Evolutionary conservation across 2,113 vertebrate genomes (phyloP).

Genomic region (Hippocampus zosterae): DNA sequence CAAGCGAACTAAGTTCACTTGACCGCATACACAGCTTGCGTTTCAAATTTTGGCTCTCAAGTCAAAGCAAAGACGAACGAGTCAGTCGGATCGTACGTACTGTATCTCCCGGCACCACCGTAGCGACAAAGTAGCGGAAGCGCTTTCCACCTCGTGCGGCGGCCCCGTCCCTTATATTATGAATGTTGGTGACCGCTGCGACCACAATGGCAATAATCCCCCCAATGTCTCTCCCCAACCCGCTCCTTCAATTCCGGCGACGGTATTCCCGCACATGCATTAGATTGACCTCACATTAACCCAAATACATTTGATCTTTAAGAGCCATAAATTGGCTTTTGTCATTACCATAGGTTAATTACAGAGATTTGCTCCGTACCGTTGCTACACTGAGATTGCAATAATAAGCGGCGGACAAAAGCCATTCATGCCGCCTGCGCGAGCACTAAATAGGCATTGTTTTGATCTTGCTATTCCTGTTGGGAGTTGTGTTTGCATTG

Average conservation of each 20-base stretch:
- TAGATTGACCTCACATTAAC: conserved; percentile 72
- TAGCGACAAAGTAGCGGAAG: not conserved
- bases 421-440: conserved; percentile 54
- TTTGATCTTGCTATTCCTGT: conserved; percentile 64
- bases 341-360: conserved; percentile 75
- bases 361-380: conserved; percentile 69
- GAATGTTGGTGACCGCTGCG: conserved; percentile 44
- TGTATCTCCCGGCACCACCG: no score
- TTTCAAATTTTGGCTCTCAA: no score
- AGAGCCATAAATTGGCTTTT: conserved; percentile 73
- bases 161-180: conserved; percentile 46
- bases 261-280: conserved; percentile 67
- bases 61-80: no score
- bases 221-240: conserved; percentile 34
- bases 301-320: conserved; percentile 75
- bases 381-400: conserved; percentile 61
- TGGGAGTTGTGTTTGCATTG: conserved; percentile 61
- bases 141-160: conserved; percentile 17
- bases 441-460: conserved; percentile 67
- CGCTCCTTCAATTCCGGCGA: conserved; percentile 51
- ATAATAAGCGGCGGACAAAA: conserved; percentile 67
- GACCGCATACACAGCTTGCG: no score
- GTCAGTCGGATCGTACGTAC: no score
- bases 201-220: conserved; percentile 41
- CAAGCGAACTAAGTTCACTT: no score